Percentiles rank a stretch among this genome's conserved stretches.
Evolutionary conservation across 2,113 vertebrate genomes (phyloP).

Genomic region (Callospermophilus lateralis): DNA sequence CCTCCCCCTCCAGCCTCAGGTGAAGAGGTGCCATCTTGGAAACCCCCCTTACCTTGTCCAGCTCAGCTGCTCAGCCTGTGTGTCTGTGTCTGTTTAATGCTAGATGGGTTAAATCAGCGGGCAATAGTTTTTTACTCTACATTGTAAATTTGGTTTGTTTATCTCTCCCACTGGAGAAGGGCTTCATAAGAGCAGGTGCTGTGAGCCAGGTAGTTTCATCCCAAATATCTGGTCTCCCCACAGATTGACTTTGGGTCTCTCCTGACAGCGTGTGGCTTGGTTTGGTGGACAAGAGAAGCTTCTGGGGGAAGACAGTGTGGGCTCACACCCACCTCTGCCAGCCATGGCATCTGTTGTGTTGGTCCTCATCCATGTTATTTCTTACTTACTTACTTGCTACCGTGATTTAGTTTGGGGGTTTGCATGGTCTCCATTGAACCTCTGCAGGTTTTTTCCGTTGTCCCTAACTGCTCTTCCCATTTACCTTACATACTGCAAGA

Average conservation of each 20-base stretch:
- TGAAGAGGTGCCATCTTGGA: background rate
- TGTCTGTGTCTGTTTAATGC: background rate
- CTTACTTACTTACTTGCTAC: background rate
- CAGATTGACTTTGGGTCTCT: background rate
- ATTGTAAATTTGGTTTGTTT: background rate
- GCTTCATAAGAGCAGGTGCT: background rate
- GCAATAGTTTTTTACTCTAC: background rate
- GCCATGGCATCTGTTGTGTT: accelerated
- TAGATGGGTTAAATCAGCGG: background rate
- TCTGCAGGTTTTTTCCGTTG: background rate
- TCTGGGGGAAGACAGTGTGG: background rate
- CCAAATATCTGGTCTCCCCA: background rate
- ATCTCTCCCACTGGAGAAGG: background rate
- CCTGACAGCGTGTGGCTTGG: background rate
- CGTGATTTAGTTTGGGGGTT: background rate
- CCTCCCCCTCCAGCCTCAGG: background rate
- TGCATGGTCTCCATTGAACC: background rate
- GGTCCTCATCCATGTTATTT: background rate
- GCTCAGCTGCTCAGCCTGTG: background rate
- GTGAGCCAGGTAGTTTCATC: background rate
- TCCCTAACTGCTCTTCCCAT: background rate
- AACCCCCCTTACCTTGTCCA: accelerated
- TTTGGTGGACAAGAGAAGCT: background rate
- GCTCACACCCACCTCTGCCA: background rate
- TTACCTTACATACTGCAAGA: background rate